A percentile compares a stretch with the other conserved stretches of the same genome.
phyloP scores from a whole-genome alignment of 2,113 vertebrate species.

The Butorides virescens region DNA sequence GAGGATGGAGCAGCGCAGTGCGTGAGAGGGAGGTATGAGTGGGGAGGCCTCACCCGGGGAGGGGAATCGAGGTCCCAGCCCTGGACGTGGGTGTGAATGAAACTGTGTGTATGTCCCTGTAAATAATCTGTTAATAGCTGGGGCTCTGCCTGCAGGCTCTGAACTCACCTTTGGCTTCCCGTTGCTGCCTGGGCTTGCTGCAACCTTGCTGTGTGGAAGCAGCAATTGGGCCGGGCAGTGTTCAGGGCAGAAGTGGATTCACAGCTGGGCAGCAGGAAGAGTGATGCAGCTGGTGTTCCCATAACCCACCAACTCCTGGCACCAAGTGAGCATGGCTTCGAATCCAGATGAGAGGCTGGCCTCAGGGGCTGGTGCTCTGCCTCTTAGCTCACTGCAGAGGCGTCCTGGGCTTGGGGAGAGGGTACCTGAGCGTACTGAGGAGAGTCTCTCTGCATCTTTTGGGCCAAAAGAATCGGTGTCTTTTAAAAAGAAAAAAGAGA shows the following conservation, averaged over 20 bases:
- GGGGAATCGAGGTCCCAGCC: background rate
- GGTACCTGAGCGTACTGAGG: fast-evolving
- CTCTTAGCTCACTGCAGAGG: background rate
- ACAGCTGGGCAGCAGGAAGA: background rate
- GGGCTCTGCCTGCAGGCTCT: background rate
- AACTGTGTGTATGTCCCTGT: background rate
- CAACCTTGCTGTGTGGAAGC: background rate
- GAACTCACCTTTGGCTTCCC: background rate
- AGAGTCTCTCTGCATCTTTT: background rate
- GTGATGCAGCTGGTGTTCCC: background rate
- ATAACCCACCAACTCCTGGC: fast-evolving
- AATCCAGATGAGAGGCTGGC: background rate
- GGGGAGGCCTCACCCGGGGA: background rate
- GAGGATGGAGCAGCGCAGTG: background rate
- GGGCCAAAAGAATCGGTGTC: background rate
- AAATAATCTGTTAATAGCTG: background rate
- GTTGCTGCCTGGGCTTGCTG: background rate
- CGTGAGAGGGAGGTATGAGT: background rate
- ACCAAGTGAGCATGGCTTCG: background rate
- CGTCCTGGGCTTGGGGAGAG: background rate
- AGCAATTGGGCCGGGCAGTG: too few species aligned
- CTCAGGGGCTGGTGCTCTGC: background rate
- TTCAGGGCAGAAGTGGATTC: background rate
- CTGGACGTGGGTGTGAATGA: background rate
- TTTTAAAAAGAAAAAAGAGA: background rate